These are phyloP conservation scores for Malurus splendens DNA, from an alignment of 2,797 vertebrate genomes.

Conservation along the genomic window DNA sequence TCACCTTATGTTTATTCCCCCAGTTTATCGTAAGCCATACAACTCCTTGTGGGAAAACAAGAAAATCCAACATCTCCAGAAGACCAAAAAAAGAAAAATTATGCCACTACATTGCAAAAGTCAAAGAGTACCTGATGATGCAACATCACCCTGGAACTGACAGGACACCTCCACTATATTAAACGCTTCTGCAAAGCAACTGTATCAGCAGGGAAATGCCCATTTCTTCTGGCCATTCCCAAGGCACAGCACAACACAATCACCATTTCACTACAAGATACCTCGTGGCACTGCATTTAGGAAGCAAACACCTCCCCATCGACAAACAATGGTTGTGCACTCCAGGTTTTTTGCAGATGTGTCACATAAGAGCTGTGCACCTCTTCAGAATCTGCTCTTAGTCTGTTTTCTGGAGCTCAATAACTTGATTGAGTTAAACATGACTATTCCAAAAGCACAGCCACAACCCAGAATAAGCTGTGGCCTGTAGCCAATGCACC, in stretches of 20 bases:
- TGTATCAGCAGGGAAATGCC: background rate
- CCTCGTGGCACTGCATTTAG: background rate
- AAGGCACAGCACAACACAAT: background rate
- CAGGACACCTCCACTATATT: background rate
- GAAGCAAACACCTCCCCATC: background rate
- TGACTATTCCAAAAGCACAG: background rate
- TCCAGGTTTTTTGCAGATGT: background rate
- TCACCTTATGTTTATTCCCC: background rate
- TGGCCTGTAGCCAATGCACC: background rate
- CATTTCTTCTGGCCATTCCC: background rate
- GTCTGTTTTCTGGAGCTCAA: background rate
- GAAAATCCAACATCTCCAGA: background rate
- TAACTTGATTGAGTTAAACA: background rate
- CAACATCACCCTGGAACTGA: background rate
- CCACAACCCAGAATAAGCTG: background rate
- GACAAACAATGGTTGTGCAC: background rate
- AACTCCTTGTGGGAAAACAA: background rate
- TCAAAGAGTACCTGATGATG: rapidly evolving
- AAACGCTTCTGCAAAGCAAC: background rate
- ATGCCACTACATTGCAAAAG: background rate
- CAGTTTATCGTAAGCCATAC: background rate
- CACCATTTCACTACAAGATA: background rate
- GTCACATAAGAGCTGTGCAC: background rate
- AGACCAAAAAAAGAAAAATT: background rate
- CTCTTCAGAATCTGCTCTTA: background rate